Evolutionary conservation across 1,140 invertebrate species (phyloP).

Genomic region (Drosophila bocqueti): DNA sequence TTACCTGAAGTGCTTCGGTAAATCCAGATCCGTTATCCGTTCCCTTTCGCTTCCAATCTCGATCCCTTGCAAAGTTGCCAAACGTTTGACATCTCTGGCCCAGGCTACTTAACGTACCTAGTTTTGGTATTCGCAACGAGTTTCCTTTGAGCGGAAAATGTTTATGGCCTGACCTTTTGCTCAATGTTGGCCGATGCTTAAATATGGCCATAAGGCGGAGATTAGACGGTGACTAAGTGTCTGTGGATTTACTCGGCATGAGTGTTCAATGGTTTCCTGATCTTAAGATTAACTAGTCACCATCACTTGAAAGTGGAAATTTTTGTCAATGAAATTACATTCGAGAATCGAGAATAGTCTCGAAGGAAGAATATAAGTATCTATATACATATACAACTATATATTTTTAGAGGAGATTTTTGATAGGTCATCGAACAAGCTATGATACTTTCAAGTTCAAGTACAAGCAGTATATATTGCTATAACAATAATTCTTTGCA

Average conservation of each 20-base stretch:
- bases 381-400: not conserved
- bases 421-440: not conserved
- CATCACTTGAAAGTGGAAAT: not conserved
- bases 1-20: slow-evolving; percentile 63
- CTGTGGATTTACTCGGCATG: slow-evolving; percentile 5
- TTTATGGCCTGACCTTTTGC: slow-evolving; percentile 63
- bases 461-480: too few species aligned
- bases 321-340: slow-evolving; percentile 24
- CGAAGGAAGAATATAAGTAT: not conserved
- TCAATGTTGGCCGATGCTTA: slow-evolving; percentile 18
- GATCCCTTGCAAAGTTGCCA: slow-evolving; percentile 42
- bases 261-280: slow-evolving; percentile 18
- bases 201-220: slow-evolving; percentile 24
- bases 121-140: slow-evolving; percentile 1
- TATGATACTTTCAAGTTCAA: not conserved
- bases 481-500: not conserved
- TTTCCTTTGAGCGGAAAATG: slow-evolving; percentile 14
- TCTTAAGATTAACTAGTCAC: slow-evolving; percentile 31
- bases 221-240: slow-evolving; percentile 45
- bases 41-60: slow-evolving; percentile 7
- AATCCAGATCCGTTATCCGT: slow-evolving; percentile 19
- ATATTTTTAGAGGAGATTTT: not conserved
- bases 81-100: slow-evolving; percentile 38
- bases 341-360: not conserved
- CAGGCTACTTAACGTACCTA: slow-evolving; percentile 6